Evolutionary conservation across 2,113 vertebrate species (phyloP).

Genomic region (Eurypyga helias): DNA sequence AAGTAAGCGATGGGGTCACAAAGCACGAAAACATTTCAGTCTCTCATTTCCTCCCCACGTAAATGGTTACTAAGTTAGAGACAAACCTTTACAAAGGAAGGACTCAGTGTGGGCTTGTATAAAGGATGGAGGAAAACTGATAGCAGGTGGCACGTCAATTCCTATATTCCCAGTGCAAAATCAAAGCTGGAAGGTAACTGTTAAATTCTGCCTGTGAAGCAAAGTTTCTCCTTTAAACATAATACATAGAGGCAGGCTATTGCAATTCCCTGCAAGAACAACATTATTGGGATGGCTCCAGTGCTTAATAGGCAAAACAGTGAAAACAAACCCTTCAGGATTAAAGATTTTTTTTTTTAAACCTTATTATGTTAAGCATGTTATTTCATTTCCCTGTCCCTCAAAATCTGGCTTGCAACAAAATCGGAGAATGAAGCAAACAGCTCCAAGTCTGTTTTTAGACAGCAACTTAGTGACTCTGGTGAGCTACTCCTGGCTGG

Average conservation of each 20-base stretch:
- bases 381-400: neutral
- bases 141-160: neutral
- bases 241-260: neutral
- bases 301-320: neutral
- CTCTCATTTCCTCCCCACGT: neutral
- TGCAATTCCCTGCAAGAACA: neutral
- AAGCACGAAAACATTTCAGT: neutral
- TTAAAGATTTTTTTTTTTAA: neutral
- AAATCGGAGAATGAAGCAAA: neutral
- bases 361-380: neutral
- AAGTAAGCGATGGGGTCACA: neutral
- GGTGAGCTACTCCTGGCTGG: neutral
- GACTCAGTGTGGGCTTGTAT: neutral
- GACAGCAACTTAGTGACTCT: neutral
- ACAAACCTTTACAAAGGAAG: neutral
- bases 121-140: neutral
- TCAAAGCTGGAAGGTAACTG: neutral
- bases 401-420: neutral
- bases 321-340: neutral
- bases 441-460: neutral
- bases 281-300: neutral
- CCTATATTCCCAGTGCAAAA: neutral
- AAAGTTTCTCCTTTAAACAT: neutral
- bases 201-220: neutral
- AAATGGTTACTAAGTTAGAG: neutral